Base-by-base conservation (phyloP, 2,888 invertebrate species). In the Gymnoscelis rufifasciata region DNA sequence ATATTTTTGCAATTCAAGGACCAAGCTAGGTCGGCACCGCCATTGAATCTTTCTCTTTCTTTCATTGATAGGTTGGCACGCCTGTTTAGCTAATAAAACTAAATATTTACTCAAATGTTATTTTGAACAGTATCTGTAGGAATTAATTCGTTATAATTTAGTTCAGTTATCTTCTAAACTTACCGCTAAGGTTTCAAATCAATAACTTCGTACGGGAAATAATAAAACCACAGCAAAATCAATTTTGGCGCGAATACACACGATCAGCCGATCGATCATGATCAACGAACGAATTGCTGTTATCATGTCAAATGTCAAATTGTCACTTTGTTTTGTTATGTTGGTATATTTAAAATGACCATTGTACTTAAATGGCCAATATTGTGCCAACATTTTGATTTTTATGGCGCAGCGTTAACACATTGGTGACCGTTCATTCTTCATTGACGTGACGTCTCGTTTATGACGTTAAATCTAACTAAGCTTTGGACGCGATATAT, bases 161-260 rank as follows among this genome's bases (percentile, higher is more conserved):
- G n/a, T n/a, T n/a, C n/a, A n/a, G n/a, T n/a, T n/a, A n/a, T n/a
- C n/a, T n/a, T n/a, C n/a, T n/a, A 13, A 36, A 48, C 38, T 50
- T 50, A 52, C 52, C 29, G 30, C 19, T 43, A 14, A 6, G 27
- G 26, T 6, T 10, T 30, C 13, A 12, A 29, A 26, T 30, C 7
- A 11, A 13, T 8, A 13, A 2, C 4, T 3, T 1, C 10, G 30
- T n/a, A n/a, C n/a, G n/a, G n/a, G n/a, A n/a, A n/a, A 19, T 19
- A 19, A 19, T 19, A 19, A 19, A 19, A 19, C 1, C 33, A 38
- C 38, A 33, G 23, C 8, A 13, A 27, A 31, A 42, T 41, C 12
- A 15, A 37, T 57, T 64, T 66, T 67, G 68, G 68, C 68, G 68
- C 68, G 64, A 66, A 64, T 56, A 51, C 2, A n/a, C 31, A 33